Evolutionary conservation across 2,888 invertebrate genomes (phyloP), one percentile per base, ranked within the genome.

Genomic region (Patella caerulea): DNA sequence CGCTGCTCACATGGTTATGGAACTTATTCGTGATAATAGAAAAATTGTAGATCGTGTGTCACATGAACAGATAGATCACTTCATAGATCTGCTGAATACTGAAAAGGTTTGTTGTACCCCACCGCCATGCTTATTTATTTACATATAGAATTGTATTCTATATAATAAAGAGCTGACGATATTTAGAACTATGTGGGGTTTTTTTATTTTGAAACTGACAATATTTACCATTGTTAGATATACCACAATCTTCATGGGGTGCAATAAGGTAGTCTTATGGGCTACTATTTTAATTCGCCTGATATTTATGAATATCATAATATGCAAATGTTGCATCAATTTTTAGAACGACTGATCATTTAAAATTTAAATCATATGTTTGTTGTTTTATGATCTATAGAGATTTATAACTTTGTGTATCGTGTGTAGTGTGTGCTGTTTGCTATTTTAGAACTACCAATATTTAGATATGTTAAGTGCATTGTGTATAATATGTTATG

Each of bases 1-100:
- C 79, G 90, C 91, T 9, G 91, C 90, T 3, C 89, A 89, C 82
- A 91, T 91, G 91, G 88, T 89, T 34, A 91, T 90, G 88, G 91
- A 91, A 74, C 82, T 91, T 77, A 89, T 91, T 59, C 83, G 89
- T 77, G 90, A 91, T 86, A 91, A 91, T 85, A 80, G 90, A 29
- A 90, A 90, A 81, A 90, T 91, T 77, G 90, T 91, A 52, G 91
- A 91, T 85, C 83, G 91, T 75, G 90, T 91, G 54, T 86, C 90
- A 2, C 84, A 86, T 45, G 86, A 83, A 29, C 88, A 91, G 82
- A 91, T 91, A 56, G 86, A 90, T 83, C 86, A 85, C 59, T 89
- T 91, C 82, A 88, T 91, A 17, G 86, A 88, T 4, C 82, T 91
- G 24, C 84, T 91, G 14, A 81, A 86, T 65, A 84, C 84, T 71